These are phyloP conservation scores for Setophaga coronata DNA, from an alignment of 2,113 vertebrate species.

Conservation along the genomic window DNA sequence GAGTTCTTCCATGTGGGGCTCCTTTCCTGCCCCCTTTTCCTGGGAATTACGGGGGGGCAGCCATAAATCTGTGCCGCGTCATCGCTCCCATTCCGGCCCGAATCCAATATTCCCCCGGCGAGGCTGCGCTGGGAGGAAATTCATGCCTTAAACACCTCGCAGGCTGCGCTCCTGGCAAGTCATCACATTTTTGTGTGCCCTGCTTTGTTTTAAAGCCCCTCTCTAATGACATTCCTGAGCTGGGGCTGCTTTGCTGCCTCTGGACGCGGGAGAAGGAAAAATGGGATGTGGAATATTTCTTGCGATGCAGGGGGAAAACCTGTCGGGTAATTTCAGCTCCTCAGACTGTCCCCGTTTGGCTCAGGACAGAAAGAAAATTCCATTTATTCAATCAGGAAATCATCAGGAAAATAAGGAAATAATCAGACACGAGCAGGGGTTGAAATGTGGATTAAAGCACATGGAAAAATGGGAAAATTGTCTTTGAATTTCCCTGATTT, in stretches of 20 bases:
- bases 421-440: accelerated
- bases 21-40: constrained; percentile 11
- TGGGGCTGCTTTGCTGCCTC: not conserved
- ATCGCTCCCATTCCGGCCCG: not conserved
- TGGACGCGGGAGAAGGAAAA: not conserved
- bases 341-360: not conserved
- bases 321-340: not conserved
- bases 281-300: not conserved
- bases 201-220: constrained; percentile 55
- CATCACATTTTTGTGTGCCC: constrained; percentile 60
- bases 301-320: not conserved
- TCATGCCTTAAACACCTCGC: constrained; percentile 71
- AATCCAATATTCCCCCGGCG: constrained; percentile 54
- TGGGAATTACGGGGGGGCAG: constrained; percentile 19
- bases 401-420: not conserved
- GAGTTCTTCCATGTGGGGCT: not conserved
- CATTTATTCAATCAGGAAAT: not conserved
- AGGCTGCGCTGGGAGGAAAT: constrained; percentile 52
- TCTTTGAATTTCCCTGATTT: not conserved
- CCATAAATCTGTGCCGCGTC: constrained; percentile 56
- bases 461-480: not conserved
- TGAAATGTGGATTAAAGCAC: not conserved
- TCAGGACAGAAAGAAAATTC: not conserved
- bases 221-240: constrained; percentile 9
- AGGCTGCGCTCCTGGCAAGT: constrained; percentile 42